Conservation (phyloP, 2,797 vertebrate species). For the Lepus oiostolus region DNA sequence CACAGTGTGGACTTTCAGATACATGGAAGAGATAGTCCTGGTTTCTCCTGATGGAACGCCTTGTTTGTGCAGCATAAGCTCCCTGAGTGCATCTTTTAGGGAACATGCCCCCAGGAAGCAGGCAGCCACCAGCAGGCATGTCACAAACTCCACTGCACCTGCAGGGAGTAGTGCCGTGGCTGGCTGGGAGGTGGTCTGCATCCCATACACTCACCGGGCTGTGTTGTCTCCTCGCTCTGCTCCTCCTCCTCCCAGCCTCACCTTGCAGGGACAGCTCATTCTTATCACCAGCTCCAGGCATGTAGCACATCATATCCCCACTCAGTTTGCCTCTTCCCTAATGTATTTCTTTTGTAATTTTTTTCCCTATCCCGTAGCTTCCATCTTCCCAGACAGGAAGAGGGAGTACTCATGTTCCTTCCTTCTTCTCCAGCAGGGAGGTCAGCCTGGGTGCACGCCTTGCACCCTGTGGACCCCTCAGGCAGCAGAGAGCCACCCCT, state of each 20-base stretch:
- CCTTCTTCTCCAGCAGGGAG: neutral
- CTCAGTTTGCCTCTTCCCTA: neutral
- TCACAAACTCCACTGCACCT: neutral
- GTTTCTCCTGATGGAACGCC: neutral
- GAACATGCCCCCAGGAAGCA: neutral
- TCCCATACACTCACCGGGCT: too few species aligned
- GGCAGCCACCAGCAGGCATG: fast-evolving
- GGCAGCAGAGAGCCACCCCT: too few species aligned
- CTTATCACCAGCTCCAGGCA: neutral
- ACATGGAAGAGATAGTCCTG: fast-evolving
- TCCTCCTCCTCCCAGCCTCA: too few species aligned
- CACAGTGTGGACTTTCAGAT: neutral
- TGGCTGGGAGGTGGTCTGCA: fast-evolving
- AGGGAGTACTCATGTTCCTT: neutral
- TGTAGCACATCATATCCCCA: neutral
- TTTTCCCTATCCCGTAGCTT: neutral
- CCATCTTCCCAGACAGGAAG: neutral
- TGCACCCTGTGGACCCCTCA: neutral
- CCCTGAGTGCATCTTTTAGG: too few species aligned
- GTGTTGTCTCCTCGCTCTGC: neutral
- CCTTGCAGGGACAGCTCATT: neutral
- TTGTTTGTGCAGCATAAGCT: too few species aligned
- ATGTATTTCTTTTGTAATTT: neutral
- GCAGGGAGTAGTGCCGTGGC: neutral
- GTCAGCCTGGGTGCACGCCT: neutral